Percentiles rank a stretch among this genome's conserved stretches.
Conservation (phyloP, 2,888 invertebrate species). For the Drosophila longiperda region DNA sequence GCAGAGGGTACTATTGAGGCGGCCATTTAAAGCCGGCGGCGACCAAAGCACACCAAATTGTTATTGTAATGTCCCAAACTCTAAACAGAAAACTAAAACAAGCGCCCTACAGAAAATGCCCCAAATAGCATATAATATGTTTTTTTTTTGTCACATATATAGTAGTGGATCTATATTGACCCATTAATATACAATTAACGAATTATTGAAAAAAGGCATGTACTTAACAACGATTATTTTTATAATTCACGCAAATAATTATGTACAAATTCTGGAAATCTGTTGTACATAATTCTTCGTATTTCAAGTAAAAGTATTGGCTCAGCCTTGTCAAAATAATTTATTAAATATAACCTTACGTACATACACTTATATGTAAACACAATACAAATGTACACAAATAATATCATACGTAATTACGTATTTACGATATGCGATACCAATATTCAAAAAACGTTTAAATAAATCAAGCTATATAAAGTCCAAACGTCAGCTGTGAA, state of each 20-base stretch:
- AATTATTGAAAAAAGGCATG: slow-evolving; percentile 60
- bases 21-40: slow-evolving; percentile 46
- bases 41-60: slow-evolving; percentile 74
- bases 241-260: slow-evolving; percentile 40
- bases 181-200: slow-evolving; percentile 49
- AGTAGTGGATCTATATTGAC: background rate
- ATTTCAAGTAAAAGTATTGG: slow-evolving; percentile 62
- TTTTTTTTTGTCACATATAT: slow-evolving; percentile 25
- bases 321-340: slow-evolving; percentile 57
- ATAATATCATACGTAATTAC: slow-evolving; percentile 33
- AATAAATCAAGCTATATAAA: slow-evolving; percentile 42
- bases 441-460: slow-evolving; percentile 65
- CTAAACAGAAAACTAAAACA: slow-evolving; percentile 14
- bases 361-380: slow-evolving; percentile 24
- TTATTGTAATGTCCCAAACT: slow-evolving; percentile 66
- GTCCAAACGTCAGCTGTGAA: background rate
- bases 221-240: slow-evolving; percentile 51
- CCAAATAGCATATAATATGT: background rate
- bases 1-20: slow-evolving; percentile 66
- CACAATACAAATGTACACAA: slow-evolving; percentile 27
- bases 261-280: slow-evolving; percentile 34
- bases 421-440: slow-evolving; percentile 55
- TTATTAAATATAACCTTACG: slow-evolving; percentile 59
- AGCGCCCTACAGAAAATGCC: background rate
- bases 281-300: slow-evolving; percentile 71